Conservation (phyloP, 2,113 vertebrate genomes). For the Mus musculus region GRCm39 chr16:69545501-69546000, state of each 20-base stretch:
- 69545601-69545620: background rate
- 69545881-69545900: background rate
- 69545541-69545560: background rate
- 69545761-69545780: too few species aligned
- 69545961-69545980: background rate
- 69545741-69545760: background rate
- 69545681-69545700: background rate
- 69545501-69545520: background rate
- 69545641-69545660: background rate
- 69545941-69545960: background rate
- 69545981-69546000: background rate
- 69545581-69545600: background rate
- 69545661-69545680: background rate
- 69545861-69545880: background rate
- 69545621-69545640: background rate
- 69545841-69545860: too few species aligned
- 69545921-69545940: background rate
- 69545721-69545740: background rate
- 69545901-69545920: background rate
- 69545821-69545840: too few species aligned
- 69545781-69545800: too few species aligned
- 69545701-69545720: background rate
- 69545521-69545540: background rate
- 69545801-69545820: too few species aligned
- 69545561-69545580: background rate